phyloP scores from a whole-genome alignment of 2,113 vertebrate genomes.

The Nansenia antarctica region DNA sequence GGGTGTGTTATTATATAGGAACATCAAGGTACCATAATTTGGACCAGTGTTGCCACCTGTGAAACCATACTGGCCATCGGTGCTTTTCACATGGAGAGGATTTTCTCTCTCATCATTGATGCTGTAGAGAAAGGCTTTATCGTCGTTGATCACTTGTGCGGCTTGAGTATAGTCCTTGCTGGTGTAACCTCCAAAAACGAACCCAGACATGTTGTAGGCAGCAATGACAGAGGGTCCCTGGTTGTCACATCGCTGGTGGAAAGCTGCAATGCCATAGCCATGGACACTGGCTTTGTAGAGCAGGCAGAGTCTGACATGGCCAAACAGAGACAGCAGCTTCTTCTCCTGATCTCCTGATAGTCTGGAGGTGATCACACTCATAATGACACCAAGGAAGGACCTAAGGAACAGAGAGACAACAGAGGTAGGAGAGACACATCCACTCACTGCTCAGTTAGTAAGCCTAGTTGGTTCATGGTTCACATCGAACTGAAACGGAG shows the following conservation, averaged over 20 bases:
- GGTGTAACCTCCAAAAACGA: conserved; percentile 57
- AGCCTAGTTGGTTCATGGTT: too few relatives aligned
- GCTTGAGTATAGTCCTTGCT: conserved; percentile 37
- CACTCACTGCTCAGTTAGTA: too few relatives aligned
- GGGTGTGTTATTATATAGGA: conserved; percentile 12
- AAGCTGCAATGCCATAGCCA: neutral
- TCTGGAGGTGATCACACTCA: conserved; percentile 45
- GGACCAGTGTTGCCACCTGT: conserved; percentile 20
- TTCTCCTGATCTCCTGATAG: conserved; percentile 43
- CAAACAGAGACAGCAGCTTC: conserved; percentile 44
- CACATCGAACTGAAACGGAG: neutral
- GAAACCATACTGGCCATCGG: conserved; percentile 22
- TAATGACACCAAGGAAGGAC: neutral
- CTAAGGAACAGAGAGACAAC: neutral
- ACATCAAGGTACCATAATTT: conserved; percentile 39
- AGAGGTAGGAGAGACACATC: neutral
- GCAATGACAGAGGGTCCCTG: conserved; percentile 53
- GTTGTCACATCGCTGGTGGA: conserved; percentile 26
- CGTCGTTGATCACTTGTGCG: neutral
- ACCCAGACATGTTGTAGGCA: conserved; percentile 45
- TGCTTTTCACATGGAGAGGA: conserved; percentile 23
- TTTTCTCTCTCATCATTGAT: neutral
- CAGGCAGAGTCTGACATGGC: conserved; percentile 42
- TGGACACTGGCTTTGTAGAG: conserved; percentile 27
- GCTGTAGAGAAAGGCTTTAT: conserved; percentile 48